phyloP scores from a whole-genome alignment of 1,140 invertebrate genomes.

The Aphelenchoides besseyi region DNA sequence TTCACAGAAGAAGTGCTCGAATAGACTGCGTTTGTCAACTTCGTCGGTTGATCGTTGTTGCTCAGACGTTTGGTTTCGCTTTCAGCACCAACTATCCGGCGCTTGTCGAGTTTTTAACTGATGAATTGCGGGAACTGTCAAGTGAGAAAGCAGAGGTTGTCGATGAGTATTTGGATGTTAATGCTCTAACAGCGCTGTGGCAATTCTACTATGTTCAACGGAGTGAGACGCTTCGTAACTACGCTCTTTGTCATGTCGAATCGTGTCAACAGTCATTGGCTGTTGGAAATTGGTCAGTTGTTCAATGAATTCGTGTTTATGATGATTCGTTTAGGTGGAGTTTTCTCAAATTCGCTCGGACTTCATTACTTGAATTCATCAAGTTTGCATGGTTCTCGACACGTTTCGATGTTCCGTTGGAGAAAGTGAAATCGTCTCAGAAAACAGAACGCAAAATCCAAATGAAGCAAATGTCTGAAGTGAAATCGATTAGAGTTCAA shows the following conservation, averaged over 20 bases:
- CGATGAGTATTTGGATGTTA: not conserved
- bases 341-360: not conserved
- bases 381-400: not conserved
- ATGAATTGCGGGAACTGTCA: not conserved
- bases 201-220: conserved; percentile 2
- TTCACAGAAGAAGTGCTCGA: not conserved
- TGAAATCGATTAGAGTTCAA: not conserved
- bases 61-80: not conserved
- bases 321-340: not conserved
- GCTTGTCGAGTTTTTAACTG: not conserved
- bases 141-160: not conserved
- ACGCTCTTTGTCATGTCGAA: not conserved
- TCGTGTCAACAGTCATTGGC: not conserved
- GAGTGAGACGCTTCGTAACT: not conserved
- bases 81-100: not conserved
- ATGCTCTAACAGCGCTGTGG: not conserved
- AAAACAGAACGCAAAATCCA: not conserved
- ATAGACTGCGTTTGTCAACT: not conserved
- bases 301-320: not conserved
- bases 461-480: not conserved
- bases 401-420: conserved; percentile 2
- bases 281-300: not conserved
- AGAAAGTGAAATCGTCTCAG: not conserved
- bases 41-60: not conserved
- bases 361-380: not conserved